Base-by-base conservation (phyloP, 92 coral and sea anemone genomes). In the Zoanthus solanderi region DNA sequence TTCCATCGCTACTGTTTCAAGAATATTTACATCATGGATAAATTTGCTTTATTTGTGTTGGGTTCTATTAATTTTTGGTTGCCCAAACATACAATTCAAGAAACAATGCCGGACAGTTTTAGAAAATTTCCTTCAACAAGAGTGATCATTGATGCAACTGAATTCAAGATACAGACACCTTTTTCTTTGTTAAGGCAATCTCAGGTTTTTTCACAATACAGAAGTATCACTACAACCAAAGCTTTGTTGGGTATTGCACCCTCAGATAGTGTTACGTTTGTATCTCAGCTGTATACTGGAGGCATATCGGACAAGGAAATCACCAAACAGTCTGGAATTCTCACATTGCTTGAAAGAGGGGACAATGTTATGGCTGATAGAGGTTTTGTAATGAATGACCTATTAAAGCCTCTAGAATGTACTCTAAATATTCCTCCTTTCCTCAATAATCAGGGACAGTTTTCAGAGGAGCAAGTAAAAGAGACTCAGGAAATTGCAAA, bases 341-440 rank as follows among this genome's bases (percentile, higher is more conserved):
- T 88, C n/a, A 53, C 85, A 67, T 34, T 88, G 44, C 72, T 73
- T 75, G 71, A 54, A 68, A 52, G 63, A 79, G 67, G 52, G 60
- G 79, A 67, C 61, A 79, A 71, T 71, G 86, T 78, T 68, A 87
- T 87, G 86, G 86, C 90, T 1, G 90, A 77, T 87, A 77, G 76
- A 42, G 90, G 85, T 5, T 87, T 87, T 78, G 83, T 79, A 3
- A 87, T 46, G 46, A 54, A 54, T 52, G 86, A 87, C 32, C 71
- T 45, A 44, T 72, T 88, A 3, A 46, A 71, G 9, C 74, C 87
- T 37, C 57, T 88, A 16, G 77, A 47, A 44, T 71, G 75, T 29
- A 79, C 76, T 46, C 87, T 87, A 9, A 69, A 87, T 17, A 87
- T 79, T 42, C 66, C 75, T 76, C 17, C 32, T 78, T 79, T 42